Base-by-base conservation (phyloP, 2,888 invertebrate genomes). In the Scaptomyza reducta region DNA sequence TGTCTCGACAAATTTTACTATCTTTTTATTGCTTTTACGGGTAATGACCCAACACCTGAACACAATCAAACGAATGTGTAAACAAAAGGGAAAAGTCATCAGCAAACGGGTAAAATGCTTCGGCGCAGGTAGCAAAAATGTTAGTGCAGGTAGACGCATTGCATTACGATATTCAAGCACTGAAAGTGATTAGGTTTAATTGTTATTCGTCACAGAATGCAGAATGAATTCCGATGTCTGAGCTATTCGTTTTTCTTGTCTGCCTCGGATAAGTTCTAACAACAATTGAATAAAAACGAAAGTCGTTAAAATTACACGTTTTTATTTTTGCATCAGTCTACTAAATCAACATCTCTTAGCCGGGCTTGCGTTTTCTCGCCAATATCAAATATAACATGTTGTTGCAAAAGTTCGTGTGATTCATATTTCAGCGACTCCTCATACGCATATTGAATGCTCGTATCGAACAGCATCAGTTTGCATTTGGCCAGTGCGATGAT, bases 391-490 rank as follows among this genome's bases (percentile, higher is more conserved):
- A 96, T 96, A 0, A 96, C 94, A 90, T 97, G 97, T 2, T 97
- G 96, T 76, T 95, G 94, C 11, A 98, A 92, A 14, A 98, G 91
- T 71, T 97, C 97, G 72, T 94, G 94, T 10, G 96, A 95, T 11
- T 93, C 93, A 90, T 97, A 98, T 90, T 96, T 96, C 41, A 94
- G 91, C 6, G 98, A 98, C 89, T 96, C 97, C 79, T 98, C 97
- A 91, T 95, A 99, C 0, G 98, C 97, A 90, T 96, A 96, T 78
- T 96, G 94, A 47, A 99, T 96, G 87, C 97, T 97, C 0, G 98
- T 97, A 89, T 99, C 98, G 82, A 95, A 98, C 2, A 99, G 92
- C 93, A 97, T 95, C 92, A 99, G 95, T 89, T 96, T 96, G 74
- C 97, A 96, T 25, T 96, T 95, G 0, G 97, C 95, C 57, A 99